phyloP scores from a whole-genome alignment of 2,797 vertebrate genomes.

The Prionace glauca region DNA sequence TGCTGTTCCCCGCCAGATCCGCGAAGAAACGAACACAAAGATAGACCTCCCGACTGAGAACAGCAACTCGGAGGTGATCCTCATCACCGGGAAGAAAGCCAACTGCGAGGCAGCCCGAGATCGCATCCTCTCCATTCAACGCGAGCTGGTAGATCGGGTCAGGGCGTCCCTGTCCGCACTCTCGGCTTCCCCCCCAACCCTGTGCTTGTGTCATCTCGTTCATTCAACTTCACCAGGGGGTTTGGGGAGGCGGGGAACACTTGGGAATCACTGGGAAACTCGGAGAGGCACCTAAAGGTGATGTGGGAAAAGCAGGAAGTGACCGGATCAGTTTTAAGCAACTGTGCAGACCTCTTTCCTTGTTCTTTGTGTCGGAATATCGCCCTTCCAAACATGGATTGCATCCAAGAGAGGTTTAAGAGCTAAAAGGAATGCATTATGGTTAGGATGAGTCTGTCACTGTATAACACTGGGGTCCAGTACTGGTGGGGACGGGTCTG shows the following conservation, averaged over 20 bases:
- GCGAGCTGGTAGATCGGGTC: slow-evolving; percentile 52
- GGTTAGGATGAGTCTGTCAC: neutral
- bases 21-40: slow-evolving; percentile 72
- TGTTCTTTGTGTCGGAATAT: neutral
- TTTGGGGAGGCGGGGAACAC: too few species aligned
- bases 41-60: slow-evolving; percentile 72
- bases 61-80: slow-evolving; percentile 71
- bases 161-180: neutral
- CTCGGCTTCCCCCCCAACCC: neutral
- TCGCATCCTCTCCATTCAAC: slow-evolving; percentile 67
- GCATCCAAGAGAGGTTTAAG: too few species aligned
- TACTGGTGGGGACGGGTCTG: too few species aligned
- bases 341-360: neutral
- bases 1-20: slow-evolving; percentile 55
- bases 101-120: slow-evolving; percentile 70
- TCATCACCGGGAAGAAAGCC: slow-evolving; percentile 67
- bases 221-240: neutral
- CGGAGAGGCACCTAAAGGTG: too few species aligned
- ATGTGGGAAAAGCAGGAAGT: neutral
- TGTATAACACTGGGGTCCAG: too few species aligned
- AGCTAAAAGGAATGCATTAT: neutral
- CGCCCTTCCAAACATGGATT: too few species aligned
- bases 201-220: neutral
- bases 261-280: neutral
- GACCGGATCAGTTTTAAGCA: too few species aligned